Evolutionary conservation across 2,113 vertebrate species (phyloP).

Genomic region (Chaetops frenatus): DNA sequence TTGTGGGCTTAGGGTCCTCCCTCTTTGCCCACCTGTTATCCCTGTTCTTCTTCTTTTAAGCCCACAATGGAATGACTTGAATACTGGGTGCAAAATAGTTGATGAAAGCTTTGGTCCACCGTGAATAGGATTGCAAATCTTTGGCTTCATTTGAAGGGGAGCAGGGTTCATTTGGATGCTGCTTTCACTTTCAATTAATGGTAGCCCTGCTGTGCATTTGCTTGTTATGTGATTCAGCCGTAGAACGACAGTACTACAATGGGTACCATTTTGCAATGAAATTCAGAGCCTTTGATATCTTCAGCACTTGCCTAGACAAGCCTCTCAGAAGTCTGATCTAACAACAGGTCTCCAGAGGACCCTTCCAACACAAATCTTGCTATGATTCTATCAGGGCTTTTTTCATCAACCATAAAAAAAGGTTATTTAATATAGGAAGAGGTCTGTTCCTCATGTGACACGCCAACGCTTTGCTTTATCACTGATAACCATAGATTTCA

Average conservation of each 20-base stretch:
- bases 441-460: background rate
- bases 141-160: background rate
- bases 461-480: background rate
- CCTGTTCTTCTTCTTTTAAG: background rate
- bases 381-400: background rate
- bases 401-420: background rate
- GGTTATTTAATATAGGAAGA: background rate
- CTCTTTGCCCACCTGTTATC: background rate
- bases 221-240: background rate
- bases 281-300: background rate
- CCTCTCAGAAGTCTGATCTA: background rate
- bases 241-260: background rate
- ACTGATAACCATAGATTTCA: background rate
- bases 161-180: background rate
- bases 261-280: background rate
- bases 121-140: background rate
- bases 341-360: background rate
- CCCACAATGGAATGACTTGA: background rate
- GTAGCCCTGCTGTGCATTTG: background rate
- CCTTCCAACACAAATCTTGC: background rate
- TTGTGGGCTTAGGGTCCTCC: background rate
- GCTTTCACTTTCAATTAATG: conserved; percentile 1
- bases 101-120: background rate
- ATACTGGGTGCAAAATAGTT: background rate
- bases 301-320: background rate